A percentile compares a stretch with the other conserved stretches of the same genome.
Conservation (phyloP, 2,113 vertebrate genomes). For the Oenanthe melanoleuca region DNA sequence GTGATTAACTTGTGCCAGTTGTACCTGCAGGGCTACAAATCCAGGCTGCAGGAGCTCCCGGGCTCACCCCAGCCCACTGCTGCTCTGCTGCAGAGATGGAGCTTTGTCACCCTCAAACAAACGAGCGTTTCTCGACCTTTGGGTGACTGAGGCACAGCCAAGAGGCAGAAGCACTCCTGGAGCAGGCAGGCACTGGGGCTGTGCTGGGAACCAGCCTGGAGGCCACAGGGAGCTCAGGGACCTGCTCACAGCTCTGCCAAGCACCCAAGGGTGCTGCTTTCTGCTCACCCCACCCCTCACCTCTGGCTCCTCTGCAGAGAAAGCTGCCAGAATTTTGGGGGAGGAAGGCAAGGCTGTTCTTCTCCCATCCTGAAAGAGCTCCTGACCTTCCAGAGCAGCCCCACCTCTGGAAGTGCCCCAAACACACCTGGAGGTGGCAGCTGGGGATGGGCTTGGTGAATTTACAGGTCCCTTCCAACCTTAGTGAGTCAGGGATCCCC, state of each 20-base stretch:
- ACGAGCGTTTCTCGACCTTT: slow-evolving; percentile 46
- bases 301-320: not conserved
- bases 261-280: not conserved
- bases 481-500: not conserved
- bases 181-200: not conserved
- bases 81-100: not conserved
- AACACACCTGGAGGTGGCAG: rapidly evolving
- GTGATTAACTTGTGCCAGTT: not conserved
- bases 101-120: not conserved
- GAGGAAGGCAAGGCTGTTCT: not conserved
- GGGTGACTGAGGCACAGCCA: not conserved
- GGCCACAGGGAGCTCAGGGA: not conserved
- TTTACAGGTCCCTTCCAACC: not conserved
- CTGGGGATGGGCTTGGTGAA: not conserved
- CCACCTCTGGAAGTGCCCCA: not conserved
- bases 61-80: not conserved
- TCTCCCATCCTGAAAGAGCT: not conserved
- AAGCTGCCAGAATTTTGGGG: not conserved
- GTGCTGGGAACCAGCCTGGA: not conserved
- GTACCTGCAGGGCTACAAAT: not conserved
- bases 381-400: not conserved
- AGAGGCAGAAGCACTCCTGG: not conserved
- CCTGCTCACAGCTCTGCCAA: not conserved
- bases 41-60: not conserved
- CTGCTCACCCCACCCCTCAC: not conserved